Conservation (phyloP, 1,140 invertebrate species). For the Apocrypta bakeri region DNA sequence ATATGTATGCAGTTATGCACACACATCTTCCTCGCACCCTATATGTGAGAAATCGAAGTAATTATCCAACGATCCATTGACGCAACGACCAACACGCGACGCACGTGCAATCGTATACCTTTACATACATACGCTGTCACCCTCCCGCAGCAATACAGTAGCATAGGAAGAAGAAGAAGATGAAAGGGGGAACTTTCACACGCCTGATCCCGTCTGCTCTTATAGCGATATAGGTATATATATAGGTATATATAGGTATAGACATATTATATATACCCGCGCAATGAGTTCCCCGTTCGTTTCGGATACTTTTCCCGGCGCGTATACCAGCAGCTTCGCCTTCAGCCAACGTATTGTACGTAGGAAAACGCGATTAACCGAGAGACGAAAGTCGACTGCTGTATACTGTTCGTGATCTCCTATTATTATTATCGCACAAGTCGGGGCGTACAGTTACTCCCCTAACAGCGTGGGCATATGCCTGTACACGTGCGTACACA, state of each 20-base stretch:
- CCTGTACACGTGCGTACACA: too few relatives aligned
- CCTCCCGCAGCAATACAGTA: not conserved
- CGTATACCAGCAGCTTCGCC: not conserved
- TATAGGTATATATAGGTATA: too few relatives aligned
- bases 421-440: not conserved
- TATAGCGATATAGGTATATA: too few relatives aligned
- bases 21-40: not conserved
- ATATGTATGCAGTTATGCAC: too few relatives aligned
- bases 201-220: not conserved
- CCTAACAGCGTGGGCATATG: too few relatives aligned
- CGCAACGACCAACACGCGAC: not conserved
- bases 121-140: not conserved
- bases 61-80: not conserved
- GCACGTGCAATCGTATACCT: conserved; percentile 27
- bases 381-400: not conserved
- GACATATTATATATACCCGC: too few relatives aligned
- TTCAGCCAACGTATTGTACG: too few relatives aligned
- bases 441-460: not conserved
- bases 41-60: conserved; percentile 45
- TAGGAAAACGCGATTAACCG: not conserved
- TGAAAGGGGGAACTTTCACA: not conserved
- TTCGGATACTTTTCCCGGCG: too few relatives aligned
- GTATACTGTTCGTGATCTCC: not conserved
- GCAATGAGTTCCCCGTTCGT: too few relatives aligned
- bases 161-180: not conserved